Percentiles rank a stretch among this genome's conserved stretches.
phyloP scores from a whole-genome alignment of 2,888 invertebrate species.

The Microctonus aethiopoides region DNA sequence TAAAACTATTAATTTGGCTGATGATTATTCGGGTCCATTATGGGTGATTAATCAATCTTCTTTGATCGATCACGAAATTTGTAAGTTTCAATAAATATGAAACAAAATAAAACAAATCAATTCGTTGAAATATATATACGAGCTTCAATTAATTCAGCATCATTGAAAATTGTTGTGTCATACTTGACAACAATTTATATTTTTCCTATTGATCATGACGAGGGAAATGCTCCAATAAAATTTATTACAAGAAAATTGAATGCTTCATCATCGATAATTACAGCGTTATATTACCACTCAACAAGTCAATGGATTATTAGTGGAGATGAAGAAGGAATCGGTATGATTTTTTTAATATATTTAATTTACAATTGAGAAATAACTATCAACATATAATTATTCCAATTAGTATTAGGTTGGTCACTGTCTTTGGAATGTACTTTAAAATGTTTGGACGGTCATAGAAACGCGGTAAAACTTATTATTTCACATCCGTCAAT shows the following conservation, averaged over 20 bases:
- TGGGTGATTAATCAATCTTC: conserved; percentile 46
- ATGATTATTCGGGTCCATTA: conserved; percentile 44
- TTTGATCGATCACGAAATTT: conserved; percentile 38
- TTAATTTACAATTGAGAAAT: neutral
- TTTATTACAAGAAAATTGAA: conserved; percentile 39
- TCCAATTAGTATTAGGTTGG: conserved; percentile 43
- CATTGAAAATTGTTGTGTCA: conserved; percentile 41
- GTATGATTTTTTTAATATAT: conserved; percentile 24
- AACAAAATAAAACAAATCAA: neutral
- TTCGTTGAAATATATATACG: neutral
- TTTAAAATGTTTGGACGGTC: conserved; percentile 41
- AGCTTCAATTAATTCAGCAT: conserved; percentile 22
- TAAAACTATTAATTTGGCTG: conserved; percentile 40
- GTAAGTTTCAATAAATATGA: conserved; percentile 22
- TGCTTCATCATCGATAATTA: conserved; percentile 44
- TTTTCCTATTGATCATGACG: conserved; percentile 39
- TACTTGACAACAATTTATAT: conserved; percentile 50
- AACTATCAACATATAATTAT: neutral
- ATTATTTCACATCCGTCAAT: conserved; percentile 48
- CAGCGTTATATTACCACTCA: conserved; percentile 43
- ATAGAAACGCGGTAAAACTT: conserved; percentile 32
- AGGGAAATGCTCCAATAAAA: conserved; percentile 32
- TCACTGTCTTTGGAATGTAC: conserved; percentile 43
- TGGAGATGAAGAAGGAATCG: conserved; percentile 50
- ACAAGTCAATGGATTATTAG: conserved; percentile 48